Evolutionary conservation across 2,888 invertebrate genomes (phyloP), one percentile per base, ranked within the genome.

Genomic region (Gymnoscelis rufifasciata): DNA sequence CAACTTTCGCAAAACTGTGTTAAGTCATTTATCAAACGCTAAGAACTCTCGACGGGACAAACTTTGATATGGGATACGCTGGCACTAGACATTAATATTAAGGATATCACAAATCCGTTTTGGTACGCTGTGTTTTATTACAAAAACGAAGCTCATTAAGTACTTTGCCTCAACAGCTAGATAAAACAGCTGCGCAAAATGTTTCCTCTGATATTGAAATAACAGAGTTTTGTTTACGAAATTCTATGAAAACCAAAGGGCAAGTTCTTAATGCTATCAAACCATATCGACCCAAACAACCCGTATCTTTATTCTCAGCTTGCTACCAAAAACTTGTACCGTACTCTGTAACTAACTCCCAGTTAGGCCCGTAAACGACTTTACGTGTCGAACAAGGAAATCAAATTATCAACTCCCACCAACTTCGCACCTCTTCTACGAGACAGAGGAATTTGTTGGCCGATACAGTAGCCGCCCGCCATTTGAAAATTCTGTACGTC

Each of bases 1-100:
- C 38, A 47, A 47, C 45, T 45, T 46, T 50, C 45, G 45, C 77
- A 73, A 79, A 82, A 84, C 78, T 79, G 74, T 73, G 71, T 66
- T 66, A 82, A 83, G 87, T 84, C 87, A 87, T 87, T 87, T 87
- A 88, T 88, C 88, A 88, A 83, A 74, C 78, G 74, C 73, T 81
- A 82, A 87, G 86, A 84, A 84, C 86, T 83, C 87, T 78, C 74
- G 83, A 83, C 84, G 77, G 72, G 71, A 71, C 67, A 72, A 87
- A 84, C 72, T 84, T 83, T 86, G 87, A 86, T 83, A 86, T 83
- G 78, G 78, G 82, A 83, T 77, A 78, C 76, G 72, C 68, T 69
- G 79, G 74, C 75, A 74, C 70, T 75, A 79, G 78, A 83, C 86
- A 87, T 88, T 87, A 88, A 88, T 87, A 87, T 83, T 79, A 79